Percentiles rank a stretch among this genome's conserved stretches.
These are phyloP conservation scores for Stenodema calcarata DNA, from an alignment of 2,888 invertebrate species.

Conservation along the genomic window DNA sequence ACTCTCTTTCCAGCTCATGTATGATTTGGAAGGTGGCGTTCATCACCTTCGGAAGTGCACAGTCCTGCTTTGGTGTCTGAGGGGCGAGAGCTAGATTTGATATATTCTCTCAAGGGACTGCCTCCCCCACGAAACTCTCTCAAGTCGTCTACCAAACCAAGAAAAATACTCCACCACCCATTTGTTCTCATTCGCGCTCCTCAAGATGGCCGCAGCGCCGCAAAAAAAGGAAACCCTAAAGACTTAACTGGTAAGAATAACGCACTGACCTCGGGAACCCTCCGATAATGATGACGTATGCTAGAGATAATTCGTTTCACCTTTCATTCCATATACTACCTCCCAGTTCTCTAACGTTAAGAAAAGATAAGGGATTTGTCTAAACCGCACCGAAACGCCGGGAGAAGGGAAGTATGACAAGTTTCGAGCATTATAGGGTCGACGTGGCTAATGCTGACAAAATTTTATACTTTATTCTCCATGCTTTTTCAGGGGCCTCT, in stretches of 20 bases:
- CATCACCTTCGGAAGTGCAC: conserved; percentile 20
- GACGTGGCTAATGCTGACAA: conserved; percentile 37
- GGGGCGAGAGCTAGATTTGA: neutral
- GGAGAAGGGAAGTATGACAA: conserved; percentile 10
- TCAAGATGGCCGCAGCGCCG: neutral
- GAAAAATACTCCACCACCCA: conserved; percentile 38
- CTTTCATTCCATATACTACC: neutral
- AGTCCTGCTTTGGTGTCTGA: neutral
- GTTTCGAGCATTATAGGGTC: conserved; percentile 14
- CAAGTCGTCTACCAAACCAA: conserved; percentile 30
- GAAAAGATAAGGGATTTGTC: conserved; percentile 22
- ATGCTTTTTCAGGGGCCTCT: conserved; percentile 2
- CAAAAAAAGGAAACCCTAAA: neutral
- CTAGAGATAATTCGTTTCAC: conserved; percentile 23
- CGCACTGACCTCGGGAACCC: conserved; percentile 13
- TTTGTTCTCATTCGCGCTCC: conserved; percentile 24
- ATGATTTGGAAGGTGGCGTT: neutral
- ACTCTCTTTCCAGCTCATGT: neutral
- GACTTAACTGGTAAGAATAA: conserved; percentile 31
- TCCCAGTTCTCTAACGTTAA: neutral
- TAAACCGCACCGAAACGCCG: neutral
- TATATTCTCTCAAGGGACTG: neutral
- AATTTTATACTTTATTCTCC: conserved; percentile 39
- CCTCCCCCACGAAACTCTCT: neutral
- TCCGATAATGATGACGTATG: conserved; percentile 24